Percentiles rank a stretch among this genome's conserved stretches.
Evolutionary conservation across 2,797 vertebrate species (phyloP).

Genomic region (Microctenopoma lineatum): DNA sequence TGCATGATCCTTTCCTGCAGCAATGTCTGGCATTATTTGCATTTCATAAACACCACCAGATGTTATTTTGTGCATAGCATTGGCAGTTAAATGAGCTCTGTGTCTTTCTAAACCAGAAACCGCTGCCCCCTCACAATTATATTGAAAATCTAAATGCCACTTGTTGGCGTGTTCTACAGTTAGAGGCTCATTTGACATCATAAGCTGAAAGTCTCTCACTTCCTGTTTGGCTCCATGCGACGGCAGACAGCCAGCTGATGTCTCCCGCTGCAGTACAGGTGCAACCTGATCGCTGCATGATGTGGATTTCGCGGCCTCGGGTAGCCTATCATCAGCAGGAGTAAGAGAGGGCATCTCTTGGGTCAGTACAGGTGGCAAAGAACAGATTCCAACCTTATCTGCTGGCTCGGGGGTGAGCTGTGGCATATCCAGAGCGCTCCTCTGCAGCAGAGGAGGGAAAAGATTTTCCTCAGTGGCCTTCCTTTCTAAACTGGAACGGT

Average conservation of each 20-base stretch:
- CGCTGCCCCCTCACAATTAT: slow-evolving; percentile 43
- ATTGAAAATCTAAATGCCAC: slow-evolving; percentile 59
- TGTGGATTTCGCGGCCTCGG: slow-evolving; percentile 30
- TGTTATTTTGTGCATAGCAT: slow-evolving; percentile 57
- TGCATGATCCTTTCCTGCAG: slow-evolving; percentile 40
- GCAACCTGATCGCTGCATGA: slow-evolving; percentile 60
- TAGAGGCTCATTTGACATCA: slow-evolving; percentile 38
- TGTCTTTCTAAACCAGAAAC: slow-evolving; percentile 43
- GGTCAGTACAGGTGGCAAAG: slow-evolving; percentile 74
- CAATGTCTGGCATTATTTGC: slow-evolving; percentile 44
- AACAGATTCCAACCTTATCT: slow-evolving; percentile 65
- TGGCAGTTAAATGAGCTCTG: slow-evolving; percentile 45
- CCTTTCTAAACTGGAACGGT: slow-evolving; percentile 43
- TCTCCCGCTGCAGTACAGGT: slow-evolving; percentile 79
- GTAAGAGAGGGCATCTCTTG: slow-evolving; percentile 87
- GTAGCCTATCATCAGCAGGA: slow-evolving; percentile 70
- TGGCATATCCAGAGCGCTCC: slow-evolving; percentile 80
- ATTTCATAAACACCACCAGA: slow-evolving; percentile 56
- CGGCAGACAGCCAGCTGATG: slow-evolving; percentile 43
- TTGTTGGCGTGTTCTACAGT: slow-evolving; percentile 40
- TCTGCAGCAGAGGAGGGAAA: slow-evolving; percentile 68
- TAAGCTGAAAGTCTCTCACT: slow-evolving; percentile 20
- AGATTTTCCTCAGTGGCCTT: slow-evolving; percentile 49
- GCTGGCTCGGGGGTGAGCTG: slow-evolving; percentile 80
- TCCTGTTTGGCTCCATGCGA: slow-evolving; percentile 37